Evolutionary conservation across 2,113 vertebrate genomes (phyloP).

Genomic region (Eudyptes chrysolophus): DNA sequence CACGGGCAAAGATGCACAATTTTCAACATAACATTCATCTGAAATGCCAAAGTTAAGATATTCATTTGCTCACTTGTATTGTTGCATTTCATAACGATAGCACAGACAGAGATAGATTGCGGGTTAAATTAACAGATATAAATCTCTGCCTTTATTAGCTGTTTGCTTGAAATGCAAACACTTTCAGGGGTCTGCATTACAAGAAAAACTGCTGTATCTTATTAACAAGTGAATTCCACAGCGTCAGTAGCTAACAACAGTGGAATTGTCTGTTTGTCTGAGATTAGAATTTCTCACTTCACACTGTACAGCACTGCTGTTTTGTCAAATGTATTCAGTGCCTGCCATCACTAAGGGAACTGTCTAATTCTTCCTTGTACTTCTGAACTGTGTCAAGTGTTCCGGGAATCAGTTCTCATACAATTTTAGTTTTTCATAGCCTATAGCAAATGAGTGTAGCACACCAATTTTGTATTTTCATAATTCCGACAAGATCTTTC

Average conservation of each 20-base stretch:
- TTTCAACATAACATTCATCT: neutral
- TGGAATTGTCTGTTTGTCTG: neutral
- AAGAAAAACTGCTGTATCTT: neutral
- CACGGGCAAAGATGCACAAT: neutral
- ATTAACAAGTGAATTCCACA: neutral
- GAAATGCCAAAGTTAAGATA: conserved; percentile 69
- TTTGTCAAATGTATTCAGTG: neutral
- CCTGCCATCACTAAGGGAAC: neutral
- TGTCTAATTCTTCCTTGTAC: neutral
- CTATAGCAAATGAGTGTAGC: neutral
- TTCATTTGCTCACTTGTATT: conserved; percentile 30
- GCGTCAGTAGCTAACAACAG: neutral
- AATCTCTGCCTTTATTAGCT: conserved; percentile 55
- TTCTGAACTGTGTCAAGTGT: neutral
- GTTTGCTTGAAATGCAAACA: conserved; percentile 38
- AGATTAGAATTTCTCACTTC: neutral
- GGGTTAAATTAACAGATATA: conserved; percentile 60
- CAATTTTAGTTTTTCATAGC: neutral
- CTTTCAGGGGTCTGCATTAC: conserved; percentile 14
- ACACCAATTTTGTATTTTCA: neutral
- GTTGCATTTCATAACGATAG: conserved; percentile 17
- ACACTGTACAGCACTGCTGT: neutral
- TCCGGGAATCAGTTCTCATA: neutral
- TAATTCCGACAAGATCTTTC: neutral
- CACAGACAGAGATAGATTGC: neutral